Evolutionary conservation across 2,797 vertebrate species (phyloP).

Genomic region (Balearica regulorum): DNA sequence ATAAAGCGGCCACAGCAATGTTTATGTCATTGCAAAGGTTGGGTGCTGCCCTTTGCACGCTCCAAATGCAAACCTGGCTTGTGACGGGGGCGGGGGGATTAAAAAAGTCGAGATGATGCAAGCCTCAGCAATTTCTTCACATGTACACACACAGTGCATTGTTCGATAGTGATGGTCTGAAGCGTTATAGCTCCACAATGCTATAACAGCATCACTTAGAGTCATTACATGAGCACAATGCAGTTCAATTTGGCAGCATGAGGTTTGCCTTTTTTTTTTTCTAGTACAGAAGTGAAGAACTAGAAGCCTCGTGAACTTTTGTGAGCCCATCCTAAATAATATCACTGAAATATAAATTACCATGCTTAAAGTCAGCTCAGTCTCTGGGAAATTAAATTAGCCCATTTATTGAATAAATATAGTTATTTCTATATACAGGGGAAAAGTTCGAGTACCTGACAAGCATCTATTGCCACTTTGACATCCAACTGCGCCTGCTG

Average conservation of each 20-base stretch:
- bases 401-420: neutral
- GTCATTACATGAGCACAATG: neutral
- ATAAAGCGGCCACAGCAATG: neutral
- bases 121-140: neutral
- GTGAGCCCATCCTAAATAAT: neutral
- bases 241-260: neutral
- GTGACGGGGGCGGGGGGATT: too few relatives aligned
- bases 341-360: neutral
- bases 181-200: neutral
- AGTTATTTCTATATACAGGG: neutral
- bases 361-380: neutral
- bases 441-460: neutral
- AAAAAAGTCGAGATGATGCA: neutral
- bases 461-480: neutral
- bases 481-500: neutral
- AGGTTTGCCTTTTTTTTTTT: neutral
- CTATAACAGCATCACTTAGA: neutral
- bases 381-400: neutral
- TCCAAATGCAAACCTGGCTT: neutral
- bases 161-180: neutral
- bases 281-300: neutral
- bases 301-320: neutral
- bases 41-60: neutral
- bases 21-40: neutral
- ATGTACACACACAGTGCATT: fast-evolving